Evolutionary conservation across 2,888 invertebrate genomes (phyloP).

Genomic region (Xylocampa areola): DNA sequence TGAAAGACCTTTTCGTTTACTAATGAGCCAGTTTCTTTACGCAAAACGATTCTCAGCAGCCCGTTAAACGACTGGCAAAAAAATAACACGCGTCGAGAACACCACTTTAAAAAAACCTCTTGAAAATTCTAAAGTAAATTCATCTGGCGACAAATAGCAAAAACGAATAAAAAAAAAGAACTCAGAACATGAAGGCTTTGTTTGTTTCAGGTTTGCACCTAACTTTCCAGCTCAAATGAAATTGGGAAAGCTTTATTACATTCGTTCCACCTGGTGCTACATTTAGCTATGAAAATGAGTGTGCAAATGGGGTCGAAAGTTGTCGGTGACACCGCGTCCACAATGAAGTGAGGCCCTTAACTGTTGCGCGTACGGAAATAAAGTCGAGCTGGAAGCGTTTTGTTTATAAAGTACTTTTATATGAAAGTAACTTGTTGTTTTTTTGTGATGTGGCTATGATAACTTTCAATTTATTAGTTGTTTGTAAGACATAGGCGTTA

Average conservation of each 20-base stretch:
- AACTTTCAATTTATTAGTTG: too few species aligned
- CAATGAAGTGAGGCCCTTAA: constrained; percentile 61
- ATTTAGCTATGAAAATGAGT: constrained; percentile 66
- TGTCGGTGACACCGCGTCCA: constrained; percentile 61
- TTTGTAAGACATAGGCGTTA: too few species aligned
- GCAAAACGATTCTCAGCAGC: constrained; percentile 1
- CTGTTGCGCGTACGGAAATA: constrained; percentile 60
- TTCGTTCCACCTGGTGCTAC: constrained; percentile 60
- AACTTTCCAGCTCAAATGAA: constrained; percentile 38
- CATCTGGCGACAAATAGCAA: constrained; percentile 6
- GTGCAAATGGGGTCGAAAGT: constrained; percentile 72
- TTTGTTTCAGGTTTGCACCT: constrained; percentile 17
- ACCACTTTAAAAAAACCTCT: not conserved
- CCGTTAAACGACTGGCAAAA: not conserved
- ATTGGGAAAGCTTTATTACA: constrained; percentile 59
- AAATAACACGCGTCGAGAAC: not conserved
- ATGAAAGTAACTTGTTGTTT: not conserved
- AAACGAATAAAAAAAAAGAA: constrained; percentile 2
- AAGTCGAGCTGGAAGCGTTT: constrained; percentile 31
- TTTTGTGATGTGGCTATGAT: too few species aligned
- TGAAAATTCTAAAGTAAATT: not conserved
- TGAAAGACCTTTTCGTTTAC: not conserved
- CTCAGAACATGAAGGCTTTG: constrained; percentile 5
- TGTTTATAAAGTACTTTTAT: not conserved
- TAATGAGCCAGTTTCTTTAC: not conserved